Evolutionary conservation across 1,140 invertebrate species (phyloP).

Genomic region (Papilio aristodemus): DNA sequence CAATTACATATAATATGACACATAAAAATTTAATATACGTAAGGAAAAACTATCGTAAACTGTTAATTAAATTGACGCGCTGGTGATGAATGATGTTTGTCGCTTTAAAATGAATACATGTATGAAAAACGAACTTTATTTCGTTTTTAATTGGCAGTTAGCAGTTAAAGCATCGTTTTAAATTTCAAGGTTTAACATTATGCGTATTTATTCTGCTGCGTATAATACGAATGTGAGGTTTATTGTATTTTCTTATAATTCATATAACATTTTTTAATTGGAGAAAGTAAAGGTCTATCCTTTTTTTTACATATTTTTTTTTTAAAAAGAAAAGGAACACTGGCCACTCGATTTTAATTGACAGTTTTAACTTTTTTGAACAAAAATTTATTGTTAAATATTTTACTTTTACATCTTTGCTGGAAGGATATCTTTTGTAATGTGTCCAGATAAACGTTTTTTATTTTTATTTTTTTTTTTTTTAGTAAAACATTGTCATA

Average conservation of each 20-base stretch:
- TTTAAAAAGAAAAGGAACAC: not conserved
- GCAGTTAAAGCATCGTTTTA: conserved; percentile 2
- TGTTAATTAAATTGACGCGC: not conserved
- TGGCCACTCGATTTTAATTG: not conserved
- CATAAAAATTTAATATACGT: no score
- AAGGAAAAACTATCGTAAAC: not conserved
- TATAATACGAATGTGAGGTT: not conserved
- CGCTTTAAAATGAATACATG: not conserved
- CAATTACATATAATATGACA: no score
- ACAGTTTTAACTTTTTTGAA: not conserved
- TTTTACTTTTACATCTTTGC: not conserved
- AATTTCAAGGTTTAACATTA: not conserved
- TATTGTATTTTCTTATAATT: not conserved
- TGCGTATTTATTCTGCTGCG: conserved; percentile 11
- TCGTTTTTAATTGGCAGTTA: conserved; percentile 12
- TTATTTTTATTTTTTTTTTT: no score
- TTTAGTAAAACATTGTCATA: no score
- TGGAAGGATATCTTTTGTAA: no score
- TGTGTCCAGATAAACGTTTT: no score
- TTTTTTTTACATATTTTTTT: not conserved
- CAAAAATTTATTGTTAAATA: conserved; percentile 20
- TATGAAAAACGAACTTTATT: conserved; percentile 1
- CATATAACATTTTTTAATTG: not conserved
- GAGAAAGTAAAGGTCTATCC: not conserved
- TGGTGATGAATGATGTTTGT: not conserved